Percentiles rank a stretch among this genome's conserved stretches.
Conservation (phyloP, 2,797 vertebrate species). For the Scolopax bukidnonensis region DNA sequence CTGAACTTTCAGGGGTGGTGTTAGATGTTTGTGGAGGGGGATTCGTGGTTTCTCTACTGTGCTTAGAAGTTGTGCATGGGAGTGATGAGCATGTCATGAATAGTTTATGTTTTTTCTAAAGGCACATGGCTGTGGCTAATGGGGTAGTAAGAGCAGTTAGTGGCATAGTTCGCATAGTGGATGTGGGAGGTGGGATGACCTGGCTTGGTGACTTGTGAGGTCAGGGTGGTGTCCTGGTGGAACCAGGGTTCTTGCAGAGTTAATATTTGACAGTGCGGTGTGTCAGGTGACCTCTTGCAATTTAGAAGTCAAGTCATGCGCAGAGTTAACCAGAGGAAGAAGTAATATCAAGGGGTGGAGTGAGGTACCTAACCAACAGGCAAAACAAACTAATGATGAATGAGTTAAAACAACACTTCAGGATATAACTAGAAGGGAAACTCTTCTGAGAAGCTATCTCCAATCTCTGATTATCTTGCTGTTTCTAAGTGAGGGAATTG, state of each 20-base stretch:
- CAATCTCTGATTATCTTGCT: not conserved
- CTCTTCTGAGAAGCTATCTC: not conserved
- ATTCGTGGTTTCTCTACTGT: not conserved
- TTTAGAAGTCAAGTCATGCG: constrained; percentile 37
- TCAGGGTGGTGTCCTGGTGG: not conserved
- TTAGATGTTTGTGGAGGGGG: not conserved
- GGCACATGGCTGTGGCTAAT: not conserved
- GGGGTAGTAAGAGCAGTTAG: not conserved
- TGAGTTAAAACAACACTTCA: constrained; percentile 30
- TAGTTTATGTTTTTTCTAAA: not conserved
- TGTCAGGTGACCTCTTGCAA: constrained; percentile 19
- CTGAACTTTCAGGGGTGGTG: not conserved
- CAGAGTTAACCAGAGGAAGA: constrained; percentile 34
- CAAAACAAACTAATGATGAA: constrained; percentile 32
- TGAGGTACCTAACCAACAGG: not conserved
- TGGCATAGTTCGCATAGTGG: fast-evolving
- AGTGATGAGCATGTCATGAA: not conserved
- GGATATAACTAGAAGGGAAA: not conserved
- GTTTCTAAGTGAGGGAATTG: not conserved
- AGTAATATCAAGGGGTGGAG: constrained; percentile 15
- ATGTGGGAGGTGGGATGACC: not conserved
- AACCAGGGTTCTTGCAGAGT: not conserved
- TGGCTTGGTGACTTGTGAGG: fast-evolving
- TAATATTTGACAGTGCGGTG: constrained; percentile 35
- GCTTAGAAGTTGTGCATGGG: not conserved